Percentiles rank a stretch among this genome's conserved stretches.
phyloP scores from a whole-genome alignment of 2,888 invertebrate genomes.

The Phortica okadai region DNA sequence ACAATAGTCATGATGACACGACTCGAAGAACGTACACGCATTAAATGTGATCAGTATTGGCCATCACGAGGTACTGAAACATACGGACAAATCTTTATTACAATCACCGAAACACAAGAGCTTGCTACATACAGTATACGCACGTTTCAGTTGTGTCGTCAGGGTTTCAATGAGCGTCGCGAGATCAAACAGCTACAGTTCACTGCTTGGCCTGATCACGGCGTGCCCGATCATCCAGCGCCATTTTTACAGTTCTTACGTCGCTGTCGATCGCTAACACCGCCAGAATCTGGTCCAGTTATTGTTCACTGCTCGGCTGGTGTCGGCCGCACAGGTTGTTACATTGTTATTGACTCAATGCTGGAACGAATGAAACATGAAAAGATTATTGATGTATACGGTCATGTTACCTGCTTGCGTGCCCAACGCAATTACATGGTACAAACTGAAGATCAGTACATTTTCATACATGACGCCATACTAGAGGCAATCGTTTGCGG shows the following conservation, averaged over 20 bases:
- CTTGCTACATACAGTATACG: constrained; percentile 98
- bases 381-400: constrained; percentile 98
- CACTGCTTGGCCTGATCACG: constrained; percentile 99
- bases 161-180: constrained; percentile 89
- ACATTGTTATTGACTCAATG: constrained; percentile 99
- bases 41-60: constrained; percentile 99
- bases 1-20: constrained; percentile 99
- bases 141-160: constrained; percentile 92
- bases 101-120: constrained; percentile 96
- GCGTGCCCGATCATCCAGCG: constrained; percentile 98
- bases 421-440: constrained; percentile 99
- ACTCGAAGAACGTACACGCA: constrained; percentile 95
- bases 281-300: constrained; percentile 94
- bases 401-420: constrained; percentile 97
- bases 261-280: constrained; percentile 93
- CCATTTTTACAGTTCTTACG: constrained; percentile 98
- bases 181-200: constrained; percentile 99
- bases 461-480: constrained; percentile 99
- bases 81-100: constrained; percentile 96
- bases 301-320: constrained; percentile 96
- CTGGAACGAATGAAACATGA: constrained; percentile 97
- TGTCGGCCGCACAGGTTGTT: constrained; percentile 96
- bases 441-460: constrained; percentile 99
- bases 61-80: constrained; percentile 95
- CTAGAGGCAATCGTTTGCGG: constrained; percentile 98